Evolutionary conservation across 2,888 invertebrate species (phyloP).

Genomic region (Nineta flava): DNA sequence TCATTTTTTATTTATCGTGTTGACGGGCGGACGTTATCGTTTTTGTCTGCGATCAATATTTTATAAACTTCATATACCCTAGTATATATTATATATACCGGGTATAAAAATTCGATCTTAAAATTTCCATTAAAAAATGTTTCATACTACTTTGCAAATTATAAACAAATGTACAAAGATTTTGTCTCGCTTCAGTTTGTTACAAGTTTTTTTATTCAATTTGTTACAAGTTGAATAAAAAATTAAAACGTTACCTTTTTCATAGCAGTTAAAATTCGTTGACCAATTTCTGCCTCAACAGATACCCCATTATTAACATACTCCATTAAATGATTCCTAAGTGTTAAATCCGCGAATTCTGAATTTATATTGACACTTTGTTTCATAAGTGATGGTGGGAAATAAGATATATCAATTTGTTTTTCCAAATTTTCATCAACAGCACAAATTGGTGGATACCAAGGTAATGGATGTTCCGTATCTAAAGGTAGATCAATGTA

Average conservation of each 20-base stretch:
- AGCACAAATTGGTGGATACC: slow-evolving; percentile 59
- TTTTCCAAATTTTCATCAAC: slow-evolving; percentile 21
- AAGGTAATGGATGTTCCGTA: slow-evolving; percentile 53
- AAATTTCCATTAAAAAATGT: too few species aligned
- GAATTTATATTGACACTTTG: slow-evolving; percentile 16
- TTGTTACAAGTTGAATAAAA: too few species aligned
- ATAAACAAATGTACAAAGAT: too few species aligned
- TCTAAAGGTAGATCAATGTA: slow-evolving; percentile 42
- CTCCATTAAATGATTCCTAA: slow-evolving; percentile 21
- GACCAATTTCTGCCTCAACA: slow-evolving; percentile 59
- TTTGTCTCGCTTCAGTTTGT: too few species aligned
- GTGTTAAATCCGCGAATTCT: slow-evolving; percentile 5
- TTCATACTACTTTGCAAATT: too few species aligned
- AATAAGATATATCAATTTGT: slow-evolving; percentile 21
- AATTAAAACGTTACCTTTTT: slow-evolving; percentile 34
- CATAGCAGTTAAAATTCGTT: slow-evolving; percentile 55
- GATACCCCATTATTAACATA: slow-evolving; percentile 25
- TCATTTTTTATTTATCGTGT: too few species aligned
- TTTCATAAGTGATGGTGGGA: slow-evolving; percentile 21
- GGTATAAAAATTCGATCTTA: too few species aligned
- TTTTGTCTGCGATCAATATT: too few species aligned
- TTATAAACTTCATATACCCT: too few species aligned
- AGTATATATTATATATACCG: too few species aligned
- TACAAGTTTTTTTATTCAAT: too few species aligned
- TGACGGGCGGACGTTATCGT: too few species aligned